These are phyloP conservation scores for Listrodromus nycthemerus DNA, from an alignment of 2,888 invertebrate species.

Conservation along the genomic window DNA sequence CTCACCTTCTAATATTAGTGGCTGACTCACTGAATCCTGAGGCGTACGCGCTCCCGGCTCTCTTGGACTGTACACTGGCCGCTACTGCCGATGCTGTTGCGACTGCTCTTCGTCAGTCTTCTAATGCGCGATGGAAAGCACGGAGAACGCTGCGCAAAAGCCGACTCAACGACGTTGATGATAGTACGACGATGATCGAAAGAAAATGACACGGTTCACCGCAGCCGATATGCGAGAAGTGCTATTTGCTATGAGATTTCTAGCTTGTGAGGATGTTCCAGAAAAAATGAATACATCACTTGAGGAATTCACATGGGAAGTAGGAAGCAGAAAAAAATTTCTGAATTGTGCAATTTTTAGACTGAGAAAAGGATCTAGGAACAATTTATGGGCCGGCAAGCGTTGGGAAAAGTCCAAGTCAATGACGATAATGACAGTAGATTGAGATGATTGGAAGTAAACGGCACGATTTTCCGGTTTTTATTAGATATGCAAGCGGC, in stretches of 20 bases:
- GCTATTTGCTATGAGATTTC: too few relatives aligned
- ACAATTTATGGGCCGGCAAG: too few relatives aligned
- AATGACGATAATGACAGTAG: conserved; percentile 24
- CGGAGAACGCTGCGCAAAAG: conserved; percentile 26
- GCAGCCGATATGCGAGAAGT: too few relatives aligned
- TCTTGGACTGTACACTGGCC: conserved; percentile 28
- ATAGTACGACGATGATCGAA: conserved; percentile 13
- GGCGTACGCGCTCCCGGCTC: conserved; percentile 60
- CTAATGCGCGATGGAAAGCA: conserved; percentile 14
- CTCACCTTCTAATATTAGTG: conserved; percentile 80
- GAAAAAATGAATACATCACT: too few relatives aligned
- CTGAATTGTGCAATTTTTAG: too few relatives aligned
- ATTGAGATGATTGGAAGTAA: background rate
- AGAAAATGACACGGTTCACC: background rate
- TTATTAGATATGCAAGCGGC: background rate
- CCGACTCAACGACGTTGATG: conserved; percentile 44
- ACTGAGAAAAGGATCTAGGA: too few relatives aligned
- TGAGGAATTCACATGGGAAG: too few relatives aligned
- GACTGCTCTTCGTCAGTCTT: conserved; percentile 4
- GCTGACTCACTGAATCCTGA: conserved; percentile 77
- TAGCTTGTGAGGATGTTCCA: too few relatives aligned
- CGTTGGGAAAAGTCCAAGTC: too few relatives aligned
- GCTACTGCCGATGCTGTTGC: conserved; percentile 25
- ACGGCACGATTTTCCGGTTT: background rate
- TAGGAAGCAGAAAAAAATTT: too few relatives aligned